Conservation (phyloP, 2,797 vertebrate species). For the Smutsia temminckii region DNA sequence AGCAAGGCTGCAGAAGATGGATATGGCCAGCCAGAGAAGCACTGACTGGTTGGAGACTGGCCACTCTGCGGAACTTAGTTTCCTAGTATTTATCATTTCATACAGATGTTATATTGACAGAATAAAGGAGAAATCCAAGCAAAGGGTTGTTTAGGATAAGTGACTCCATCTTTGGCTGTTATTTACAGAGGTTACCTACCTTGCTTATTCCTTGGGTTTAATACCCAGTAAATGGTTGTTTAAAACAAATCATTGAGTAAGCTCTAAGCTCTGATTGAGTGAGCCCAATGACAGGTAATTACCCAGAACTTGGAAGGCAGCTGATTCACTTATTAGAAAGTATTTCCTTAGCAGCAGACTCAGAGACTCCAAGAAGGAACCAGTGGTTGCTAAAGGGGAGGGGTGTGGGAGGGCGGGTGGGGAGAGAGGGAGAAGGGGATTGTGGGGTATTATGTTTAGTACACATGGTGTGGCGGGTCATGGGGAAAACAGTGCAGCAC, state of each 20-base stretch:
- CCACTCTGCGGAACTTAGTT: background rate
- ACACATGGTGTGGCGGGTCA: too few species aligned
- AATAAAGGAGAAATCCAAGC: slow-evolving; percentile 35
- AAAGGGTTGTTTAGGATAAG: slow-evolving; percentile 21
- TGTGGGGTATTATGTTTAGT: too few species aligned
- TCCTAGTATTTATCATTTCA: background rate
- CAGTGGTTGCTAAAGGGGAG: too few species aligned
- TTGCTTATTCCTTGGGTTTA: slow-evolving; percentile 50
- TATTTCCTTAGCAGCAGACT: too few species aligned
- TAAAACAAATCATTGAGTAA: slow-evolving; percentile 45
- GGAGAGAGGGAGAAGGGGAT: too few species aligned
- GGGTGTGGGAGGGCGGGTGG: too few species aligned
- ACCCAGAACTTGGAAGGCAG: slow-evolving; percentile 3
- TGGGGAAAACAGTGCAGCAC: too few species aligned
- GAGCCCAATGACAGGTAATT: background rate
- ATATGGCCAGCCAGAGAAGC: background rate
- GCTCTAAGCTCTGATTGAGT: background rate
- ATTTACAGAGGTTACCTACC: slow-evolving; percentile 11
- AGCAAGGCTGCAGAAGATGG: background rate
- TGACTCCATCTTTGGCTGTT: background rate
- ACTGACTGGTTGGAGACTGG: background rate
- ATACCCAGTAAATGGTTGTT: slow-evolving; percentile 28
- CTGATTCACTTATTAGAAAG: background rate
- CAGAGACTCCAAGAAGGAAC: too few species aligned
- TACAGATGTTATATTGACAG: background rate